These are phyloP conservation scores for Pharmacophagus antenor DNA, from an alignment of 2,888 invertebrate genomes.

Conservation along the genomic window DNA sequence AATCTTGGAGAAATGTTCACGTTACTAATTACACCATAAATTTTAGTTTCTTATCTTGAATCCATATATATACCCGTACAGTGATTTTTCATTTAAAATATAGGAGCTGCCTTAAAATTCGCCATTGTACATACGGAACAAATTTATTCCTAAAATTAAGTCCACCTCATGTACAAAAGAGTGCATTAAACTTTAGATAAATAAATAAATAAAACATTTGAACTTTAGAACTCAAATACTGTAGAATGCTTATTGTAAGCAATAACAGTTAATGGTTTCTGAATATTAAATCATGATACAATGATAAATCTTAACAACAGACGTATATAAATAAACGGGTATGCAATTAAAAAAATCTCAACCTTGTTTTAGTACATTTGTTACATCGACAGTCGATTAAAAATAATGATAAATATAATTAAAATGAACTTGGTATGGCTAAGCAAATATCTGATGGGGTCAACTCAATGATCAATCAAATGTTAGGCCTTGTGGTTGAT, in stretches of 20 bases:
- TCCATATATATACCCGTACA: no score
- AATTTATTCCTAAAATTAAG: neutral
- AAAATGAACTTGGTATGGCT: slow-evolving; percentile 60
- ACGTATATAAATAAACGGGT: slow-evolving; percentile 24
- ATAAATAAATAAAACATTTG: no score
- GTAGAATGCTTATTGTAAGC: slow-evolving; percentile 1
- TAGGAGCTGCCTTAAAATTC: neutral
- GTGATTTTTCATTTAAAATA: neutral
- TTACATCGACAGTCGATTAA: slow-evolving; percentile 38
- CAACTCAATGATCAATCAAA: slow-evolving; percentile 64
- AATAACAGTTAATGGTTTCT: slow-evolving; percentile 10
- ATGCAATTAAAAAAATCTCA: slow-evolving; percentile 25
- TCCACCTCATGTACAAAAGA: no score
- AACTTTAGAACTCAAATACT: neutral
- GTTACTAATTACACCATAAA: no score
- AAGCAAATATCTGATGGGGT: slow-evolving; percentile 62
- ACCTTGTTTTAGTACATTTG: slow-evolving; percentile 31
- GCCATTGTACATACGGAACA: neutral
- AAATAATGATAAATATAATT: slow-evolving; percentile 51
- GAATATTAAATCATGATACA: slow-evolving; percentile 14
- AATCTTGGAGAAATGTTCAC: no score
- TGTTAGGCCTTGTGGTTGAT: slow-evolving; percentile 48
- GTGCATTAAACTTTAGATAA: no score
- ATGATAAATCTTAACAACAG: slow-evolving; percentile 26
- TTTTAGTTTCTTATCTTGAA: no score